Evolutionary conservation across 1,140 invertebrate species (phyloP).

Genomic region (Drosophila busckii): DNA sequence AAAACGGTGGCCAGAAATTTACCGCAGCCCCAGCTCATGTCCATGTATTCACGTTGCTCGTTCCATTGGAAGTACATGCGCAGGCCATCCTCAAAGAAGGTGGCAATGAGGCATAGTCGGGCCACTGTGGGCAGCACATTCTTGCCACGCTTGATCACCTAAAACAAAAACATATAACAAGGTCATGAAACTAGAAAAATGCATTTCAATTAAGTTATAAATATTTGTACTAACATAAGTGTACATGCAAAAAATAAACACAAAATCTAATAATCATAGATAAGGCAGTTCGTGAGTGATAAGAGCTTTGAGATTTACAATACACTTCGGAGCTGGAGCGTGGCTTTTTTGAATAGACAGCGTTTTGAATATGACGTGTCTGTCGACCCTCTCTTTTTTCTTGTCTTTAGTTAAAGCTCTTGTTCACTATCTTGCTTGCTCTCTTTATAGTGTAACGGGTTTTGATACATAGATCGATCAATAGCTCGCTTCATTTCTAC

Average conservation of each 20-base stretch:
- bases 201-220: conserved; percentile 5
- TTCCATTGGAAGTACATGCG: conserved; percentile 99
- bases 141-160: conserved; percentile 96
- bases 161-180: too few relatives aligned
- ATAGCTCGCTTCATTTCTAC: conserved; percentile 33
- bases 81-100: conserved; percentile 99
- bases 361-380: conserved; percentile 54
- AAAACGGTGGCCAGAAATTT: conserved; percentile 92
- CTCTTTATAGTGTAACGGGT: conserved; percentile 53
- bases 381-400: conserved; percentile 38
- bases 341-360: conserved; percentile 52
- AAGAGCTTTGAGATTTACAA: conserved; percentile 44
- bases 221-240: conserved; percentile 1
- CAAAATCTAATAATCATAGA: too few relatives aligned
- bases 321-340: conserved; percentile 27
- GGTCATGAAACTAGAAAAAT: neutral
- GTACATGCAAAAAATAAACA: neutral
- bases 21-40: conserved; percentile 98
- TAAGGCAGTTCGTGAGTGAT: conserved; percentile 44
- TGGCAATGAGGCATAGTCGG: conserved; percentile 97
- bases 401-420: too few relatives aligned
- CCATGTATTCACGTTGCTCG: conserved; percentile 98
- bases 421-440: conserved; percentile 27
- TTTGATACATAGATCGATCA: conserved; percentile 34
- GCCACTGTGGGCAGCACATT: conserved; percentile 96